Percentiles rank a stretch among this genome's conserved stretches.
These are phyloP conservation scores for Hemithea aestivaria DNA, from an alignment of 2,888 invertebrate genomes.

Conservation along the genomic window DNA sequence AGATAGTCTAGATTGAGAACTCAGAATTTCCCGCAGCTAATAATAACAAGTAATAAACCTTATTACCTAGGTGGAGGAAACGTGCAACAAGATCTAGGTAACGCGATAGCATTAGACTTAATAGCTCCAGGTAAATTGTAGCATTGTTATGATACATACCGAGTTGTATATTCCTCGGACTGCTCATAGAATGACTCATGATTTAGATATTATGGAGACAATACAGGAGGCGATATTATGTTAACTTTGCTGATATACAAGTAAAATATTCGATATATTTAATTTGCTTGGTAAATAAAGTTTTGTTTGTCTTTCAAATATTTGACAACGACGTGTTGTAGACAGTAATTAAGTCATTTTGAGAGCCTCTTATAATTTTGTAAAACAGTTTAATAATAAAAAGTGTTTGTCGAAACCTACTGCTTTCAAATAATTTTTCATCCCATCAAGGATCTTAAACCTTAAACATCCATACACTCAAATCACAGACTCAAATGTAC, in stretches of 20 bases:
- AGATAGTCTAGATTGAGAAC: no score
- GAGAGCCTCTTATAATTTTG: background rate
- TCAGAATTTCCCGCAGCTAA: no score
- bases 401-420: no score
- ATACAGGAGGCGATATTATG: no score
- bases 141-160: slow-evolving; percentile 36
- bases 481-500: background rate
- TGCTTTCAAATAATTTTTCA: slow-evolving; percentile 1
- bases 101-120: no score
- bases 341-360: slow-evolving; percentile 5
- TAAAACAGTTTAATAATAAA: slow-evolving; percentile 8
- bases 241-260: no score
- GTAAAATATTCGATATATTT: no score
- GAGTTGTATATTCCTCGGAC: slow-evolving; percentile 68
- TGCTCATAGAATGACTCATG: slow-evolving; percentile 74
- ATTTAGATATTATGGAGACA: slow-evolving; percentile 7
- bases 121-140: background rate
- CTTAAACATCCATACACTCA: slow-evolving; percentile 1
- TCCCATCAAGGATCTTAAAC: no score
- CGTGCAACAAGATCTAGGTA: background rate
- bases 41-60: no score
- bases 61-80: background rate
- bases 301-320: no score
- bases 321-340: no score
- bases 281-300: no score